These are phyloP conservation scores for Pangasius mekongensis DNA, from an alignment of 2,797 vertebrate genomes.

Conservation along the genomic window DNA sequence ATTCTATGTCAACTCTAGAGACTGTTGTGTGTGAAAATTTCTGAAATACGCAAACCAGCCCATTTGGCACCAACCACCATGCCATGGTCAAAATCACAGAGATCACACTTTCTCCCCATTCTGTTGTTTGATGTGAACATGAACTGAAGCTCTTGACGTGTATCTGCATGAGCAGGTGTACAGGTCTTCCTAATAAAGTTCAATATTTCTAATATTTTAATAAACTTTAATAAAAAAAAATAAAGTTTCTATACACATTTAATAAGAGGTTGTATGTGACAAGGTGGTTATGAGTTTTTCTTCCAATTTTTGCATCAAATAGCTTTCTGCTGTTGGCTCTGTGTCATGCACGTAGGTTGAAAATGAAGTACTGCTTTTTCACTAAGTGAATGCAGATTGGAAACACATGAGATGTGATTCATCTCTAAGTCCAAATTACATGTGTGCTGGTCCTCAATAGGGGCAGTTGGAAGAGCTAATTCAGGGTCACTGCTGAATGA, in stretches of 20 bases:
- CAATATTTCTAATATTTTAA: too few relatives aligned
- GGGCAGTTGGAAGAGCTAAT: constrained; percentile 4
- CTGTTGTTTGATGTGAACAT: neutral
- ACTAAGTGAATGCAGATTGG: neutral
- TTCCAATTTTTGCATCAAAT: neutral
- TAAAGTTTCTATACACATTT: too few relatives aligned
- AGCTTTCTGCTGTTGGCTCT: neutral
- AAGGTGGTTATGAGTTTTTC: too few relatives aligned
- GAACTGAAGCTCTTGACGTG: neutral
- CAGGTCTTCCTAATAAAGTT: neutral
- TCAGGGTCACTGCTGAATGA: constrained; percentile 21
- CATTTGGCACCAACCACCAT: neutral
- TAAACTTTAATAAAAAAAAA: too few relatives aligned
- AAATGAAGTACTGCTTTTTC: neutral
- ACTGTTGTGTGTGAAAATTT: neutral
- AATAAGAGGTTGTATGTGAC: neutral
- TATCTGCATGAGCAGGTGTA: neutral
- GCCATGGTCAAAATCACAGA: neutral
- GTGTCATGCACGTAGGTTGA: neutral
- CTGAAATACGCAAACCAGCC: neutral
- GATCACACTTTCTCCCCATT: neutral
- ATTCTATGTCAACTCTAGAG: neutral
- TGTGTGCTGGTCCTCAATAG: neutral
- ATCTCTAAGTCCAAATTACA: neutral
- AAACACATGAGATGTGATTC: neutral